A percentile compares a stretch with the other conserved stretches of the same genome.
These are phyloP conservation scores for Ooceraea biroi DNA, from an alignment of 1,140 invertebrate genomes.

Conservation along the genomic window DNA sequence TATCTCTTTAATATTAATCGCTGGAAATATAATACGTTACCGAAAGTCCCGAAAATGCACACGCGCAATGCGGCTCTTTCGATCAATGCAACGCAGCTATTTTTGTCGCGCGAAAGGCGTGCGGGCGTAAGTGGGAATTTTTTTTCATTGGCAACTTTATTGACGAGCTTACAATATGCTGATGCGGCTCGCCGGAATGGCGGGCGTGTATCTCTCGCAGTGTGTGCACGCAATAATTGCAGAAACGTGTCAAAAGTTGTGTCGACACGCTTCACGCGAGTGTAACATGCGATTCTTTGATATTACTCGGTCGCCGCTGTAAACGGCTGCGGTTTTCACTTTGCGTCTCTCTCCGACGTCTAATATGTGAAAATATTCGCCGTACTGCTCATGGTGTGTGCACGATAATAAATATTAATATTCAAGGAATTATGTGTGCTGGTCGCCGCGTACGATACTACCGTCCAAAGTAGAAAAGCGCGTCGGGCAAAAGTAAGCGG, in stretches of 20 bases:
- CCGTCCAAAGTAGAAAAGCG: slow-evolving; percentile 49
- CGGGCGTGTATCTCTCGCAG: slow-evolving; percentile 12
- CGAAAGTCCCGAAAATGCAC: neutral
- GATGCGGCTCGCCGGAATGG: slow-evolving; percentile 11
- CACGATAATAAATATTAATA: neutral
- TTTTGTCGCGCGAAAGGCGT: neutral
- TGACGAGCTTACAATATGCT: slow-evolving; percentile 31
- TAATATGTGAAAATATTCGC: slow-evolving; percentile 9
- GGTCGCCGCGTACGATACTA: slow-evolving; percentile 21
- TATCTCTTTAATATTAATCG: no score
- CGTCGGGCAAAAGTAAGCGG: slow-evolving; percentile 18
- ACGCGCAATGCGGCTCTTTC: neutral
- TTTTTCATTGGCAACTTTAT: slow-evolving; percentile 31
- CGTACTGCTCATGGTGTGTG: neutral
- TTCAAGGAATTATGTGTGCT: neutral
- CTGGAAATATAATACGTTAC: no score
- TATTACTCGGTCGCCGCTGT: slow-evolving; percentile 4
- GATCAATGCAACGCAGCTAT: neutral
- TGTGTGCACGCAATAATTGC: slow-evolving; percentile 42
- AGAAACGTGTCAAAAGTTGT: slow-evolving; percentile 50
- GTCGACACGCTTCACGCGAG: slow-evolving; percentile 43
- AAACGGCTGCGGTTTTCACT: neutral
- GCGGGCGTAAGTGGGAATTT: slow-evolving; percentile 3
- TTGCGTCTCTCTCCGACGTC: neutral
- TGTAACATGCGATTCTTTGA: slow-evolving; percentile 52